phyloP scores from a whole-genome alignment of 92 coral and sea anemone genomes.

The Muricea muricata region DNA sequence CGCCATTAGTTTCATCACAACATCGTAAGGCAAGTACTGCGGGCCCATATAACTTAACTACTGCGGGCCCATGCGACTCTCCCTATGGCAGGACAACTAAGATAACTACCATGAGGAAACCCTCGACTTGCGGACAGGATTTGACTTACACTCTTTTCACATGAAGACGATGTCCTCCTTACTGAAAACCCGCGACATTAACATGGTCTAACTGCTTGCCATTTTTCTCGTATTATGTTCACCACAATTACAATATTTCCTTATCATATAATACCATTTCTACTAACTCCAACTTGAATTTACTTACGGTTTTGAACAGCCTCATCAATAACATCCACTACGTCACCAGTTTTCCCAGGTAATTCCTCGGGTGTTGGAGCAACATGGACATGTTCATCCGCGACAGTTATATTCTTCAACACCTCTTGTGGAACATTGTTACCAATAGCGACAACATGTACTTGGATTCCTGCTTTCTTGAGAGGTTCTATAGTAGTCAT shows the following conservation, averaged over 20 bases:
- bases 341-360: constrained; percentile 37
- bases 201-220: no score
- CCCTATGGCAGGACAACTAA: no score
- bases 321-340: constrained; percentile 24
- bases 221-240: no score
- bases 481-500: constrained; percentile 69
- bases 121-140: no score
- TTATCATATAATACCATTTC: neutral
- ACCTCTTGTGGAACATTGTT: constrained; percentile 44
- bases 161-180: no score
- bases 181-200: no score
- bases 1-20: no score
- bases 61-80: no score
- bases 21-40: no score
- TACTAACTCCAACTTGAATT: neutral
- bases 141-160: no score
- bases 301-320: constrained; percentile 34
- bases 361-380: constrained; percentile 41
- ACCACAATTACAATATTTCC: neutral
- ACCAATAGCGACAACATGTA: constrained; percentile 69
- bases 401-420: constrained; percentile 34
- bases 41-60: no score
- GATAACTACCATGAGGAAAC: no score
- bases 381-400: constrained; percentile 39
- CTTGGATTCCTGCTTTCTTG: constrained; percentile 48